Evolutionary conservation across 2,888 invertebrate species (phyloP), one percentile per base, ranked within the genome.

Genomic region (Mactromeris polynyma): DNA sequence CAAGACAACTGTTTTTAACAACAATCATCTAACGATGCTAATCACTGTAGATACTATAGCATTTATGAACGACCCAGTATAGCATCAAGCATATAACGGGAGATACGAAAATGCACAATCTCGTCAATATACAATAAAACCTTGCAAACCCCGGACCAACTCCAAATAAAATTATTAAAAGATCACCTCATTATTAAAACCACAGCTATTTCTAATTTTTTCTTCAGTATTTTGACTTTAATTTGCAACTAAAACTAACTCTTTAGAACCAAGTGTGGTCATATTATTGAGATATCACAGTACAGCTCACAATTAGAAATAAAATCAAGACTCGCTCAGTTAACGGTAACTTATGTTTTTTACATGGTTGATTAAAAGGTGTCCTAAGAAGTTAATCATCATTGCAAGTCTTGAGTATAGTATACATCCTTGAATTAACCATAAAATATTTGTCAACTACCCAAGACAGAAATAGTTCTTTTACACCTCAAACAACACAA

Each of bases 1-100:
- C 84, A 81, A 84, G 81, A 82, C 38, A 33, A 42, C 78, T 73
- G 81, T 83, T 33, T 40, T 81, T 14, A 54, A 78, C 40, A 81
- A 69, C 54, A 42, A 54, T 33, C 31, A 58, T 38, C 83, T 36
- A 83, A 87, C 83, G 87, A 87, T 87, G 87, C 83, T 73, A 82
- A 86, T 80, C 69, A 83, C 87, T 84, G 87, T 81, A 21, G 0
- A 83, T 82, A 82, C n/a, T 86, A 9, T 89, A 42, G 84, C 89
- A 84, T 81, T 85, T 81, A 73, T 46, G 38, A 83, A 54, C 83
- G 83, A 87, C 81, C 83, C 83, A 36, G 11, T 42, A 58, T 84
- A 80, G 31, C 81, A 73, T 17, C 9, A 17, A 84, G 58, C 73
- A 36, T 58, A 81, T 31, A 46, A 11, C 36, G n/a, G 88, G 88